phyloP scores from a whole-genome alignment of 2,888 invertebrate species.

The Terebella lapidaria region DNA sequence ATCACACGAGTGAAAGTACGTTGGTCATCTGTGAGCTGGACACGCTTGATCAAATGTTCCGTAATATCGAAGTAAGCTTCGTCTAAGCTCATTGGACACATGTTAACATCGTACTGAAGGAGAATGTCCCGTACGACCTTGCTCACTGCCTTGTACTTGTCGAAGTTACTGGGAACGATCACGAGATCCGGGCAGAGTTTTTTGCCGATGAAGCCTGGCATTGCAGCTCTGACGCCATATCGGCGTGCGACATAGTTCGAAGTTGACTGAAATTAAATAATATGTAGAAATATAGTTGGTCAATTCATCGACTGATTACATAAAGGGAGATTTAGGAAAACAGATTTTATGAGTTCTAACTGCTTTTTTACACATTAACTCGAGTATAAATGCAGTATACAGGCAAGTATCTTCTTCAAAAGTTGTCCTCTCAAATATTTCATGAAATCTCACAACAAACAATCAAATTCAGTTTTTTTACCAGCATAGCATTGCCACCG shows the following conservation, averaged over 20 bases:
- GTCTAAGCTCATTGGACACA: constrained; percentile 57
- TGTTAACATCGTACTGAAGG: constrained; percentile 58
- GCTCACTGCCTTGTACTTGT: constrained; percentile 56
- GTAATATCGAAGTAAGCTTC: constrained; percentile 62
- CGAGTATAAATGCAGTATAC: too few relatives aligned
- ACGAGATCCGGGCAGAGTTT: constrained; percentile 60
- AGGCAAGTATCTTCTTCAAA: too few relatives aligned
- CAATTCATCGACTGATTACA: background rate
- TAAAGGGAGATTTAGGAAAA: background rate
- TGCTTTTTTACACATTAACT: background rate
- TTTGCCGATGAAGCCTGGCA: constrained; percentile 62
- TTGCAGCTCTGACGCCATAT: constrained; percentile 61
- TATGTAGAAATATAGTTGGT: background rate
- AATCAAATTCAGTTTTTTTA: too few relatives aligned
- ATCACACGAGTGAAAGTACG: constrained; percentile 16
- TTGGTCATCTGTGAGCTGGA: constrained; percentile 23
- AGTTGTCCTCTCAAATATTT: too few relatives aligned
- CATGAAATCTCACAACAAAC: too few relatives aligned
- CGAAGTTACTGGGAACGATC: constrained; percentile 57
- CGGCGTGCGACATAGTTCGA: constrained; percentile 61
- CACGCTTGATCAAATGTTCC: constrained; percentile 46
- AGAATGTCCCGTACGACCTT: constrained; percentile 52
- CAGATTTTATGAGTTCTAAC: background rate
- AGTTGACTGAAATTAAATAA: constrained; percentile 55
- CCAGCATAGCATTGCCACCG: constrained; percentile 59